These are phyloP conservation scores for Tragelaphus imberbis DNA, from an alignment of 2,113 vertebrate species.

Conservation along the genomic window DNA sequence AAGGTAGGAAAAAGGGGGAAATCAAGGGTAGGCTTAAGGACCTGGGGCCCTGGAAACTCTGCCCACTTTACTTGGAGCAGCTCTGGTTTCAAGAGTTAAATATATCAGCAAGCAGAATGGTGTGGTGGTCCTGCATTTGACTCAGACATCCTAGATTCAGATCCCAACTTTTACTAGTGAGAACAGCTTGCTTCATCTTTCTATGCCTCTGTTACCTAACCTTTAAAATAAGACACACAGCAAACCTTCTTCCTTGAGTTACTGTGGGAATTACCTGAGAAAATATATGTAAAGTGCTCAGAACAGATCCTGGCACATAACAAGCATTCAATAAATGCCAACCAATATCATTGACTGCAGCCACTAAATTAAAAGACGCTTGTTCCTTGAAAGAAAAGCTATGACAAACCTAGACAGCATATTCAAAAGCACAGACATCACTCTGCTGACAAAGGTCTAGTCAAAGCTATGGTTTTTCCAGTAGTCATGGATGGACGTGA, in stretches of 20 bases:
- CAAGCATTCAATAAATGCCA: too few species aligned
- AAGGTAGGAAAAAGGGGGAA: neutral
- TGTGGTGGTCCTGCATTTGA: neutral
- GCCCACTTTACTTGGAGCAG: neutral
- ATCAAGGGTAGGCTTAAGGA: neutral
- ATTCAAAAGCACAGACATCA: neutral
- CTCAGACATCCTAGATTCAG: neutral
- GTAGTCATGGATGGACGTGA: neutral
- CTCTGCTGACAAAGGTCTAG: neutral
- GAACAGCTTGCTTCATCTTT: neutral
- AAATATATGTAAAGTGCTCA: neutral
- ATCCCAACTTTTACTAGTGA: neutral
- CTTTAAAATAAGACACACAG: neutral
- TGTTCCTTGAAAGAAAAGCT: neutral
- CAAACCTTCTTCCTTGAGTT: too few species aligned
- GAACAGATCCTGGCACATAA: neutral
- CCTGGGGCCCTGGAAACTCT: neutral
- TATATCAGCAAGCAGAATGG: too few species aligned
- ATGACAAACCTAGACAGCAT: neutral
- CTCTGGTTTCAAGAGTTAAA: neutral
- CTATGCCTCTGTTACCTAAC: neutral
- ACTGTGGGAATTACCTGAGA: neutral
- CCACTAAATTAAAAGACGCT: neutral
- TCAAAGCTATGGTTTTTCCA: neutral
- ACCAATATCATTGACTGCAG: neutral